Percentiles rank a stretch among this genome's conserved stretches.
Conservation (phyloP, 2,888 invertebrate genomes). For the Steinernema hermaphroditum region DNA sequence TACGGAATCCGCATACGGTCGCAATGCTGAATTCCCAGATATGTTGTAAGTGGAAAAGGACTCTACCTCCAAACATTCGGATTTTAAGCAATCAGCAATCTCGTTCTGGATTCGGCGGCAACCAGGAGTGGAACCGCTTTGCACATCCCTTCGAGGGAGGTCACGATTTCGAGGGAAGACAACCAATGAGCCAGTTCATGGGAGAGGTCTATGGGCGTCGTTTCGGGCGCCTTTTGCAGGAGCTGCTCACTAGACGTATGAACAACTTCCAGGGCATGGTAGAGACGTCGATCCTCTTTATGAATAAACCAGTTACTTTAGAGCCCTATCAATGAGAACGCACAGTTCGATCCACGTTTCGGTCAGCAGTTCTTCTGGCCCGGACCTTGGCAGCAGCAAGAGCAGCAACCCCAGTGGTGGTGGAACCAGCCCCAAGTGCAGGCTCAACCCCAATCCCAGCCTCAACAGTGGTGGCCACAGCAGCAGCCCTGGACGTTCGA, state of each 20-base stretch:
- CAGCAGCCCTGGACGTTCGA: slow-evolving; percentile 1
- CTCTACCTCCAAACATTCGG: background rate
- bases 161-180: slow-evolving; percentile 7
- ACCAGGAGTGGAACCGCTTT: slow-evolving; percentile 8
- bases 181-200: slow-evolving; percentile 30
- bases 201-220: slow-evolving; percentile 42
- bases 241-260: slow-evolving; percentile 41
- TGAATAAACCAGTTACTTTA: too few species aligned
- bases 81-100: background rate
- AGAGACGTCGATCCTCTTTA: too few species aligned
- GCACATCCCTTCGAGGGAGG: background rate
- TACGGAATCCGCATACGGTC: background rate
- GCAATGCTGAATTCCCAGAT: background rate
- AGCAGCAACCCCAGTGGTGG: slow-evolving; percentile 33
- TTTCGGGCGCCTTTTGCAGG: slow-evolving; percentile 43
- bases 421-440: slow-evolving; percentile 33
- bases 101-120: slow-evolving; percentile 8
- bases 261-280: slow-evolving; percentile 35
- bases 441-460: background rate
- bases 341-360: slow-evolving; percentile 4
- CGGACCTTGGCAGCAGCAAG: slow-evolving; percentile 5
- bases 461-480: slow-evolving; percentile 14
- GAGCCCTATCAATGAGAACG: background rate
- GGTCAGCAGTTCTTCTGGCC: slow-evolving; percentile 4
- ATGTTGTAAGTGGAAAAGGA: background rate